Percentiles rank a stretch among this genome's conserved stretches.
phyloP scores from a whole-genome alignment of 2,113 vertebrate genomes.

The Ammodytes marinus region DNA sequence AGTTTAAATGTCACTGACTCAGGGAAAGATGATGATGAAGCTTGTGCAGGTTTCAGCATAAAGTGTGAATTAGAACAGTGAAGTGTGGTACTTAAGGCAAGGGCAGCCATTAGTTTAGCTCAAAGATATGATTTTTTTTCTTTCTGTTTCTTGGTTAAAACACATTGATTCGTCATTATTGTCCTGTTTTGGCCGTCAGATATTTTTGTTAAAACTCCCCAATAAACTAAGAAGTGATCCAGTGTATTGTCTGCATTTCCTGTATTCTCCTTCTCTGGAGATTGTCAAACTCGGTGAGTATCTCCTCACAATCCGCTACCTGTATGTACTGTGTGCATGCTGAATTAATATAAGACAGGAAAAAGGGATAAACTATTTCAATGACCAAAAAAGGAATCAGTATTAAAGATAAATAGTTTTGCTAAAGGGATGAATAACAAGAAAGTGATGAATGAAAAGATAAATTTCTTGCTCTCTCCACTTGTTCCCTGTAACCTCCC shows the following conservation, averaged over 20 bases:
- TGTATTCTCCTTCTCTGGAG: not conserved
- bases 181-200: slow-evolving; percentile 46
- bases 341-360: no score
- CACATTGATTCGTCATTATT: slow-evolving; percentile 15
- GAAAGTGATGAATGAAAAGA: no score
- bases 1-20: slow-evolving; percentile 37
- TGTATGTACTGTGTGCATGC: no score
- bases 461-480: no score
- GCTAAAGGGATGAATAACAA: no score
- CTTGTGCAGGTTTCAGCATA: slow-evolving; percentile 13
- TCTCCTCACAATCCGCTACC: no score
- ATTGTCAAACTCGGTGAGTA: no score
- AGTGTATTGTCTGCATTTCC: not conserved
- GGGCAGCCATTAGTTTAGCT: slow-evolving; percentile 5
- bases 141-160: slow-evolving; percentile 19
- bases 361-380: no score
- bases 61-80: not conserved
- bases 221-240: slow-evolving; percentile 19
- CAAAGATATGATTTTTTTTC: not conserved
- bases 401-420: no score
- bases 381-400: no score
- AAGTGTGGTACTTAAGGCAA: not conserved
- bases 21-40: slow-evolving; percentile 37
- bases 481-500: no score
- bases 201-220: slow-evolving; percentile 66